Evolutionary conservation across 2,888 invertebrate species (phyloP), one percentile per base, ranked within the genome.

Genomic region (Drosophila mimetica): DNA sequence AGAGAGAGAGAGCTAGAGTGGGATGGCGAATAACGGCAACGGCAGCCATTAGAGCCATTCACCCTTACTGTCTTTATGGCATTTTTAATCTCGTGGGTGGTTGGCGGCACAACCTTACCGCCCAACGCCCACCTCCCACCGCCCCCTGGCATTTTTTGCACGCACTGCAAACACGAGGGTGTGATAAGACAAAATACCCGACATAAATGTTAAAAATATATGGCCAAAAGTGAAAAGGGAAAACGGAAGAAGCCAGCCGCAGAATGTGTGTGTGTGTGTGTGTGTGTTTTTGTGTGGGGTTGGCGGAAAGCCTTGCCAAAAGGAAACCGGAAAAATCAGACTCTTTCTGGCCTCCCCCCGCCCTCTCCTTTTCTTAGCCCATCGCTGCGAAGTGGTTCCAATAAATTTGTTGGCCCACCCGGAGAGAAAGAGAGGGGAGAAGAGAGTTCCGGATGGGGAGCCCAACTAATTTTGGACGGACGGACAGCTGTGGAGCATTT

Each of bases 41-140:
- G 76, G 72, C 83, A 74, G 78, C 78, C 85, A 81, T 89, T 89
- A 86, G 76, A 87, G 73, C 79, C 89, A 89, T 89, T 90, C 87
- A 87, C 90, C 89, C 90, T 86, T 85, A 89, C 82, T 87, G 90
- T 90, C 90, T 91, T 89, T 89, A 90, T 90, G 86, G 90, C 82
- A 87, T 84, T 90, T 90, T 89, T 90, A 90, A 90, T 90, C 89
- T 89, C 76, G 87, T 89, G 88, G 90, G 88, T 90, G 86, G 89
- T 77, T 84, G 80, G 75, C 79, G 61, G 60, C 54, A 18, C 44
- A 64, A 63, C 53, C 58, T 59, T 18, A 48, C 41, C 36, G 39
- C 61, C 30, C 52, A 28, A n/a, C 54, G 18, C 58, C 48, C 50
- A 9, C 36, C 48, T 14, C 55, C 66, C 53, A 36, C 64, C 16